phyloP scores from a whole-genome alignment of 2,797 vertebrate genomes.

The Pogonophryne albipinna region DNA sequence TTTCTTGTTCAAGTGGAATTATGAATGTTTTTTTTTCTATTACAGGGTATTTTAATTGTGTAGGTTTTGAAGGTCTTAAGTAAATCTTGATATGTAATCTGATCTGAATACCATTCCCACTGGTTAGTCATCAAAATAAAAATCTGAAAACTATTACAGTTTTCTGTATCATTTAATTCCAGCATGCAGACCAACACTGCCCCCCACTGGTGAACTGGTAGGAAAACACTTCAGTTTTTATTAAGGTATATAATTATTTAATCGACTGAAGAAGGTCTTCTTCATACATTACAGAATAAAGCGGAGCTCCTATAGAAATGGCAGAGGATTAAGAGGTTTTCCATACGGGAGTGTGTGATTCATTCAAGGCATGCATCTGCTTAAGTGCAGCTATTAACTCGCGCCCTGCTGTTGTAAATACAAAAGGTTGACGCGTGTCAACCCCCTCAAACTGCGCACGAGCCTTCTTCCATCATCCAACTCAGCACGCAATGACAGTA shows the following conservation, averaged over 20 bases:
- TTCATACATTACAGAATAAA: background rate
- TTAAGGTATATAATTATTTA: background rate
- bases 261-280: fast-evolving
- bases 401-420: constrained; percentile 15
- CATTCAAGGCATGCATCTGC: constrained; percentile 40
- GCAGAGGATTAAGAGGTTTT: background rate
- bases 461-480: constrained; percentile 27
- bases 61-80: background rate
- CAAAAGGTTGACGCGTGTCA: constrained; percentile 62
- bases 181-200: constrained; percentile 36
- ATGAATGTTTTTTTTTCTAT: background rate
- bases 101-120: background rate
- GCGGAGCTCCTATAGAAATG: background rate
- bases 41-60: background rate
- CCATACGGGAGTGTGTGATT: constrained; percentile 2
- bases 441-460: constrained; percentile 28
- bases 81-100: background rate
- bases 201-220: constrained; percentile 48
- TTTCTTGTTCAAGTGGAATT: no score
- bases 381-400: constrained; percentile 16
- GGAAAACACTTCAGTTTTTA: background rate
- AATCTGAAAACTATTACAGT: background rate
- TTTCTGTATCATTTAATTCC: background rate
- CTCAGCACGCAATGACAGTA: constrained; percentile 32
- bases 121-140: background rate